These are phyloP conservation scores for Chrysolina americana DNA, from an alignment of 2,888 invertebrate species.

Conservation along the genomic window DNA sequence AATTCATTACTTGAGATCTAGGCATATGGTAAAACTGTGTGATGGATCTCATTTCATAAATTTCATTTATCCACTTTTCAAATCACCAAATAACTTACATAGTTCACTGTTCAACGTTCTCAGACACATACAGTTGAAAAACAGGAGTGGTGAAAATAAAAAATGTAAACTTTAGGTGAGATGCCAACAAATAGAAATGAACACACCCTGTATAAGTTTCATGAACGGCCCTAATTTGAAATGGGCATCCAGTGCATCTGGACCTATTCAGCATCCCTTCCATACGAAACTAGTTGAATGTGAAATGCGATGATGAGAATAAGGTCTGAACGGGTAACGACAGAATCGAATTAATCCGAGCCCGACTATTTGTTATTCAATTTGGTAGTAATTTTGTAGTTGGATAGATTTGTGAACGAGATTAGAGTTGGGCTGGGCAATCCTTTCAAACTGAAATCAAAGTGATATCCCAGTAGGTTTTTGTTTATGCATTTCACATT, in stretches of 20 bases:
- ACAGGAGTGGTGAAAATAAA: too few species aligned
- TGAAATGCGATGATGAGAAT: slow-evolving; percentile 42
- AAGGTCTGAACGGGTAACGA: slow-evolving; percentile 31
- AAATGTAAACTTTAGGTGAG: not conserved
- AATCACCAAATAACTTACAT: too few species aligned
- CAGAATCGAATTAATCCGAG: slow-evolving; percentile 43
- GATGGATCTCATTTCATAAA: too few species aligned
- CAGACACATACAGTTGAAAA: too few species aligned
- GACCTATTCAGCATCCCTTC: not conserved
- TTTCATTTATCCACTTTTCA: too few species aligned
- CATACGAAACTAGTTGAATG: slow-evolving; percentile 44
- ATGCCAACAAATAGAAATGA: not conserved
- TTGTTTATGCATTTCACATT: not conserved
- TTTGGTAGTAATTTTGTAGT: slow-evolving; percentile 50
- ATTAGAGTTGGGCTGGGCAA: slow-evolving; percentile 23
- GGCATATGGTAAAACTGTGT: too few species aligned
- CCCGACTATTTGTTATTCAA: slow-evolving; percentile 46
- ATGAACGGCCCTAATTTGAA: not conserved
- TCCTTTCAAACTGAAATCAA: not conserved
- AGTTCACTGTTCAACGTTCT: too few species aligned
- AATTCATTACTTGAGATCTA: too few species aligned
- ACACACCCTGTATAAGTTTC: not conserved
- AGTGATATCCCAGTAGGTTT: not conserved
- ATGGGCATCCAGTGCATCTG: not conserved
- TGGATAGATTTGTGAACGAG: slow-evolving; percentile 45